phyloP scores from a whole-genome alignment of 2,797 vertebrate genomes.

The Mormyrus hasselquistii region DNA sequence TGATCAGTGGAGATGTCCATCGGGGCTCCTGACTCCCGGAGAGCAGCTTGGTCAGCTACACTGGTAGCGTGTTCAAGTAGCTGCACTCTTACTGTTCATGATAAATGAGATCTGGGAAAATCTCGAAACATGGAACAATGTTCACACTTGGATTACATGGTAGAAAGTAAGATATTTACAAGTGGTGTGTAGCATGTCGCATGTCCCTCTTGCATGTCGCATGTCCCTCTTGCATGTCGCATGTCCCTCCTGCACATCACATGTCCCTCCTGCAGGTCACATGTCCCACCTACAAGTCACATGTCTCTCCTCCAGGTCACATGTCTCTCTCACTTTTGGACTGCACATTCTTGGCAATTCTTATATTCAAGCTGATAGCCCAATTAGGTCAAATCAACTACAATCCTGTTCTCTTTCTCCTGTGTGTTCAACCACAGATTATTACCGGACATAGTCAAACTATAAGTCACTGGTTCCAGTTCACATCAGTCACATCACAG shows the following conservation, averaged over 20 bases:
- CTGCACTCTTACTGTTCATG: neutral
- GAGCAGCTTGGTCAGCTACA: neutral
- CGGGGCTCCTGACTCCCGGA: neutral
- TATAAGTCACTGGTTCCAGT: neutral
- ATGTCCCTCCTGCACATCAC: neutral
- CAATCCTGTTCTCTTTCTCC: neutral
- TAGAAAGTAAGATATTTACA: neutral
- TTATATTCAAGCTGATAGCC: neutral
- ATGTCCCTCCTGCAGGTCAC: neutral
- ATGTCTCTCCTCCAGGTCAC: neutral
- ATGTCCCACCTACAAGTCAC: neutral
- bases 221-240: neutral
- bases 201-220: neutral
- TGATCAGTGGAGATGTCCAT: neutral
- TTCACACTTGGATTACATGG: neutral
- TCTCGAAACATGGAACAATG: neutral
- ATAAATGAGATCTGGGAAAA: neutral
- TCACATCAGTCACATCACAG: neutral
- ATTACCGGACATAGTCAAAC: neutral
- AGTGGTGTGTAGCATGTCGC: neutral
- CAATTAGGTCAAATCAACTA: neutral
- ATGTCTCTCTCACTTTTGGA: neutral
- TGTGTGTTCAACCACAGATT: neutral
- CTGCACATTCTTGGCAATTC: neutral
- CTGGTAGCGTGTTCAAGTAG: neutral